These are phyloP conservation scores for Atrina japonica DNA, from an alignment of 2,888 invertebrate species.

Conservation along the genomic window DNA sequence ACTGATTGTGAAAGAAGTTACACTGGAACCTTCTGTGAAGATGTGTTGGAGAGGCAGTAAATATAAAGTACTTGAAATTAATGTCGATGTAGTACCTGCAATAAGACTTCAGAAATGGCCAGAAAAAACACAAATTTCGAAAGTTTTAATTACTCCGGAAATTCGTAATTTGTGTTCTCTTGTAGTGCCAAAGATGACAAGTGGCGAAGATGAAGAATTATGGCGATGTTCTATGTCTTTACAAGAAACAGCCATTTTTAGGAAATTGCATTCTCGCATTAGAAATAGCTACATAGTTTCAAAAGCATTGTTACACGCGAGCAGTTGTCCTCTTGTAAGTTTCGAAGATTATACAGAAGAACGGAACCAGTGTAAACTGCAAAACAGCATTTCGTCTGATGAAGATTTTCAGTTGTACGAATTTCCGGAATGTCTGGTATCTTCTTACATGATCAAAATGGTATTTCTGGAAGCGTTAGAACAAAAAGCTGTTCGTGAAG, in stretches of 20 bases:
- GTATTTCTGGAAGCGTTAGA: constrained; percentile 41
- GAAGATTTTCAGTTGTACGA: constrained; percentile 26
- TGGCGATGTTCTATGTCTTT: constrained; percentile 50
- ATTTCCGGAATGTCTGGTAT: constrained; percentile 31
- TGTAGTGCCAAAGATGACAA: constrained; percentile 46
- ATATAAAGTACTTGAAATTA: constrained; percentile 44
- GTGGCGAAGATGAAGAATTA: constrained; percentile 33
- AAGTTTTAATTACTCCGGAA: constrained; percentile 28
- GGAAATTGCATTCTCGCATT: constrained; percentile 35
- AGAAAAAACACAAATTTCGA: constrained; percentile 26
- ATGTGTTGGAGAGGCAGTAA: constrained; percentile 41
- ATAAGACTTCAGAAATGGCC: constrained; percentile 42
- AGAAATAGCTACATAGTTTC: constrained; percentile 46
- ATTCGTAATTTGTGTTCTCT: constrained; percentile 25
- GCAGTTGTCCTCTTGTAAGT: constrained; percentile 32
- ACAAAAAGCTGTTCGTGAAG: constrained; percentile 23
- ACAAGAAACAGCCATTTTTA: constrained; percentile 45
- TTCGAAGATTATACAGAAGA: constrained; percentile 36
- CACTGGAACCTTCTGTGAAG: constrained; percentile 35
- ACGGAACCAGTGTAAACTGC: constrained; percentile 8
- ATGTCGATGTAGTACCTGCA: constrained; percentile 49
- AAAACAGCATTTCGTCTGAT: constrained; percentile 18
- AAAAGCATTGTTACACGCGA: constrained; percentile 35
- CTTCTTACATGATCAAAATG: constrained; percentile 52
- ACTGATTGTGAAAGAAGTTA: constrained; percentile 39